A percentile compares a stretch with the other conserved stretches of the same genome.
Evolutionary conservation across 2,113 vertebrate species (phyloP).

Genomic region (Syngnathoides biaculeatus): DNA sequence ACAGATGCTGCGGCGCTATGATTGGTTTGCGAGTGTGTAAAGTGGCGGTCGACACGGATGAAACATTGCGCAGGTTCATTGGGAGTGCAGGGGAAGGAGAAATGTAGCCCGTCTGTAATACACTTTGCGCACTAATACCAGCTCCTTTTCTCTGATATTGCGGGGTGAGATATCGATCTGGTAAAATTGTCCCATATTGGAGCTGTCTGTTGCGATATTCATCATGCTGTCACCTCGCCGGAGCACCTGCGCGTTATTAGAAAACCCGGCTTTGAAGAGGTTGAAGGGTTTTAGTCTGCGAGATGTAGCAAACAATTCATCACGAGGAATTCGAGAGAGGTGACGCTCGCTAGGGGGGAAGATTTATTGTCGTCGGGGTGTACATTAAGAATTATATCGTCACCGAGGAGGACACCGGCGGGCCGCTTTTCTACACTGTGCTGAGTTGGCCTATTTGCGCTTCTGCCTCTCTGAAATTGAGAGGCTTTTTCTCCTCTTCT

Average conservation of each 20-base stretch:
- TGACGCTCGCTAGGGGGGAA: conserved; percentile 69
- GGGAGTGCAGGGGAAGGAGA: conserved; percentile 90
- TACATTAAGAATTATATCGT: conserved; percentile 81
- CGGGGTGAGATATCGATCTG: conserved; percentile 97
- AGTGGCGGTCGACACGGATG: conserved; percentile 84
- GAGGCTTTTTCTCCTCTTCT: no score
- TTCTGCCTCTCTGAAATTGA: conserved; percentile 65
- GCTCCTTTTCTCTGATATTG: conserved; percentile 98
- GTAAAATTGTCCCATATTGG: conserved; percentile 99
- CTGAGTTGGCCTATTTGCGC: conserved; percentile 73
- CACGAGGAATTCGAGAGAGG: conserved; percentile 78
- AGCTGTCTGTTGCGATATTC: conserved; percentile 99
- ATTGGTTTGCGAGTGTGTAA: conserved; percentile 84
- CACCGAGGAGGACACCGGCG: conserved; percentile 65
- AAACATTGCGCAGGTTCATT: conserved; percentile 93
- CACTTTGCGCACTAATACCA: conserved; percentile 99
- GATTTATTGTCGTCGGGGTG: conserved; percentile 75
- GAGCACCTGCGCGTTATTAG: conserved; percentile 97
- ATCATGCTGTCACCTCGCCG: conserved; percentile 97
- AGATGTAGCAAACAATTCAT: conserved; percentile 94
- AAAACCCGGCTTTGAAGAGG: conserved; percentile 89
- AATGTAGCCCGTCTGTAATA: conserved; percentile 99
- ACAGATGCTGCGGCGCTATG: conserved; percentile 80
- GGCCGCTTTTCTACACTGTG: conserved; percentile 65
- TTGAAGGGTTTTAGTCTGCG: conserved; percentile 91